Conservation (phyloP, 30 jellyfish, hydroid and myxozoan species). For the Aurelia aurita complex sp. Pacific region DNA sequence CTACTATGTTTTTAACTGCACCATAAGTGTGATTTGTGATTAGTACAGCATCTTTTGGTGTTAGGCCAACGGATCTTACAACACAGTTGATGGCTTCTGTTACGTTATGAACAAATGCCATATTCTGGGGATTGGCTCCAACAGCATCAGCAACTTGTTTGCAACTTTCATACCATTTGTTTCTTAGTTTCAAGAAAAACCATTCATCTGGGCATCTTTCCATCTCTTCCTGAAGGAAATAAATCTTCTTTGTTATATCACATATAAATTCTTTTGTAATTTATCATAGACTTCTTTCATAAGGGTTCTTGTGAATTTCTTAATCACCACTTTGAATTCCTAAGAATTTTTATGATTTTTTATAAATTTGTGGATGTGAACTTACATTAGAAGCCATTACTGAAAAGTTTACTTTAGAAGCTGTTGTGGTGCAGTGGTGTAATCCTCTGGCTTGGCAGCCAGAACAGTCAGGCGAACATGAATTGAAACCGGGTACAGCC, state of each 20-base stretch:
- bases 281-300: no score
- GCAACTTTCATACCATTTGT: conserved; percentile 67
- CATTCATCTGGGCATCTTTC: conserved; percentile 90
- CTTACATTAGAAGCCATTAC: no score
- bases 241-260: neutral
- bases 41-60: conserved; percentile 58
- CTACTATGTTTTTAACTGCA: conserved; percentile 84
- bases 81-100: conserved; percentile 86
- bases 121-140: conserved; percentile 81
- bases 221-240: conserved; percentile 59
- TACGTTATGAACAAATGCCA: conserved; percentile 82
- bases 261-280: neutral
- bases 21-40: conserved; percentile 79
- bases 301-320: no score
- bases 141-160: conserved; percentile 74
- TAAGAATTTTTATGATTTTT: no score
- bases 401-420: no score
- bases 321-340: no score
- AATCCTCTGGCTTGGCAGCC: no score
- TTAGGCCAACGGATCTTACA: conserved; percentile 21
- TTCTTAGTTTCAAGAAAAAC: conserved; percentile 55
- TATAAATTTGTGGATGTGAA: no score
- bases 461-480: no score
- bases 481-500: no score
- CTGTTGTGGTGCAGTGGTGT: no score